These are phyloP conservation scores for Agrilus planipennis DNA, from an alignment of 1,140 invertebrate species.

Conservation along the genomic window DNA sequence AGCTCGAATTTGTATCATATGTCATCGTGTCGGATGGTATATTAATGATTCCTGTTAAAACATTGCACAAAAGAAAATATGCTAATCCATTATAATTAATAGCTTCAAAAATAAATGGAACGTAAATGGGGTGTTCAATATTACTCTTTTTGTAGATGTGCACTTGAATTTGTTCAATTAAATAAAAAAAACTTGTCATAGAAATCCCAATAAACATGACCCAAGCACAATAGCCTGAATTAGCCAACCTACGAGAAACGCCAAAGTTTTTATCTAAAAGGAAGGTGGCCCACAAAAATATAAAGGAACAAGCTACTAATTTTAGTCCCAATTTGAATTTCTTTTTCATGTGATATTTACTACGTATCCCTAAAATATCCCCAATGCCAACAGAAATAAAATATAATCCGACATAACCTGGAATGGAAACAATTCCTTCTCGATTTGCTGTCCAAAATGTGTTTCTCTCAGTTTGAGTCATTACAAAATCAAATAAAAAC, in stretches of 20 bases:
- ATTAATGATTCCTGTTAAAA: slow-evolving; percentile 71
- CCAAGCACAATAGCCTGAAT: slow-evolving; percentile 65
- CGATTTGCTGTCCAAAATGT: slow-evolving; percentile 71
- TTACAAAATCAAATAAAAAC: slow-evolving; percentile 59
- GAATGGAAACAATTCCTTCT: slow-evolving; percentile 74
- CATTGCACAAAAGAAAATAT: slow-evolving; percentile 68
- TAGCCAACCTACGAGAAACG: slow-evolving; percentile 60
- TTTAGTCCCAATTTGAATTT: slow-evolving; percentile 24
- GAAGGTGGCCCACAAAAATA: slow-evolving; percentile 39
- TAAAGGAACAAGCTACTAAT: slow-evolving; percentile 31
- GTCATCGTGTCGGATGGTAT: slow-evolving; percentile 49
- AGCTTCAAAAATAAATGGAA: slow-evolving; percentile 47
- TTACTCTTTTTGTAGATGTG: slow-evolving; percentile 20
- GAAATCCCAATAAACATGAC: slow-evolving; percentile 48
- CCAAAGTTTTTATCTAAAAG: slow-evolving; percentile 37
- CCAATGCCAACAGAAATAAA: slow-evolving; percentile 60
- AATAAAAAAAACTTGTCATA: slow-evolving; percentile 40
- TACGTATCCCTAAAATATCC: slow-evolving; percentile 34
- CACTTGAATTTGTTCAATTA: slow-evolving; percentile 40
- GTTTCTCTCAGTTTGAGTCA: slow-evolving; percentile 44
- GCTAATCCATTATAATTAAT: slow-evolving; percentile 64
- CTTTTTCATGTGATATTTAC: slow-evolving; percentile 5
- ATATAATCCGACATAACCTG: slow-evolving; percentile 78
- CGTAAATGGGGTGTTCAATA: slow-evolving; percentile 21
- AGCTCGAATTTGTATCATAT: slow-evolving; percentile 33